Percentiles rank a stretch among this genome's conserved stretches.
Conservation (phyloP, 2,113 vertebrate genomes). For the Tylochromis polylepis region DNA sequence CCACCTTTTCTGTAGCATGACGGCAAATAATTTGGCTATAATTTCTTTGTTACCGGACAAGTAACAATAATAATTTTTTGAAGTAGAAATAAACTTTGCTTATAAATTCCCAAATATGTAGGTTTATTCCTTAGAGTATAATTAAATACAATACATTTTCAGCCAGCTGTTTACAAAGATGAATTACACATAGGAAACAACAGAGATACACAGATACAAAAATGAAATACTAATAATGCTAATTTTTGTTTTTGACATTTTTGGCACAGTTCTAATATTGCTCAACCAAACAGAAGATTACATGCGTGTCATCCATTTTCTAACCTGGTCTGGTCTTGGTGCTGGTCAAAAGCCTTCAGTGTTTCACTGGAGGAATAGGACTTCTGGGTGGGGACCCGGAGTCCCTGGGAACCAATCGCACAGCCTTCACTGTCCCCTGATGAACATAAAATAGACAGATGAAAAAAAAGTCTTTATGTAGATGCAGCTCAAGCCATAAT, state of each 20-base stretch:
- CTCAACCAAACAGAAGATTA: background rate
- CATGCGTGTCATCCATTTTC: background rate
- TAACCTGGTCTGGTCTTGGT: conserved; percentile 83
- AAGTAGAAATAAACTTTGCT: background rate
- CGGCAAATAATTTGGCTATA: too few species aligned
- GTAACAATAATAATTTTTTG: background rate
- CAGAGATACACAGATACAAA: background rate
- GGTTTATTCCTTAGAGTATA: background rate
- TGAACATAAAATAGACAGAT: conserved; percentile 58
- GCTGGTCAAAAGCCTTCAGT: conserved; percentile 95
- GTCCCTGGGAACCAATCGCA: conserved; percentile 40
- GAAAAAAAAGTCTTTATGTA: background rate
- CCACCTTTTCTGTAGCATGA: too few species aligned
- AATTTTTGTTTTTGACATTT: background rate
- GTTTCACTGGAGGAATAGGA: conserved; percentile 98
- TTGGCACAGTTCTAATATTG: background rate
- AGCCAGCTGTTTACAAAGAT: background rate
- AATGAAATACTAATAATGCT: background rate
- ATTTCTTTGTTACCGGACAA: too few species aligned
- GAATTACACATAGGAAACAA: background rate
- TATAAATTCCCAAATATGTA: background rate
- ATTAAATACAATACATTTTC: background rate
- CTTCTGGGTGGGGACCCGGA: conserved; percentile 92
- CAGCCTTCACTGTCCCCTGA: conserved; percentile 89
- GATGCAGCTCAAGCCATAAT: background rate